phyloP scores from a whole-genome alignment of 2,113 vertebrate genomes.

The Pipa parva region DNA sequence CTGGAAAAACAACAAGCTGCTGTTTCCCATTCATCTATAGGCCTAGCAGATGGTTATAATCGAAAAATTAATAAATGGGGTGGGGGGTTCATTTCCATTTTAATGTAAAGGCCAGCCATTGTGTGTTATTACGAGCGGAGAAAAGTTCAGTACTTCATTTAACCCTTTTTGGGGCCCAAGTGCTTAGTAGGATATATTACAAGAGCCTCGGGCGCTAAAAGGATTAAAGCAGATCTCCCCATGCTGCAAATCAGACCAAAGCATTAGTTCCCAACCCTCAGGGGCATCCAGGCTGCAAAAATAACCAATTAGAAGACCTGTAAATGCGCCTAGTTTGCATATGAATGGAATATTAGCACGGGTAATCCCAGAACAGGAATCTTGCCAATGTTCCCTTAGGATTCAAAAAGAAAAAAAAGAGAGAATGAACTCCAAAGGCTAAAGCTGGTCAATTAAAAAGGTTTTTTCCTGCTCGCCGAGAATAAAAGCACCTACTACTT shows the following conservation, averaged over 20 bases:
- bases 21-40: too few relatives aligned
- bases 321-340: constrained; percentile 29
- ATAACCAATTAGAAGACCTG: constrained; percentile 30
- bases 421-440: constrained; percentile 8
- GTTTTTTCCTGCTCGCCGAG: constrained; percentile 12
- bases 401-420: constrained; percentile 7
- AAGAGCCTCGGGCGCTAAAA: constrained; percentile 22
- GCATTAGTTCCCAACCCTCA: constrained; percentile 5
- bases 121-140: too few relatives aligned
- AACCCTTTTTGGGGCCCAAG: too few relatives aligned
- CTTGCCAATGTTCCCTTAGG: constrained; percentile 18
- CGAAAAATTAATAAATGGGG: too few relatives aligned
- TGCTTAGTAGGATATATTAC: too few relatives aligned
- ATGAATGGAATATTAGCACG: constrained; percentile 27
- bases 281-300: constrained; percentile 32
- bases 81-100: too few relatives aligned
- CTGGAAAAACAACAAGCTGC: too few relatives aligned
- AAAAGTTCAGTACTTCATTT: too few relatives aligned
- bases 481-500: constrained; percentile 9
- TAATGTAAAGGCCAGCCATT: too few relatives aligned
- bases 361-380: constrained; percentile 8
- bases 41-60: too few relatives aligned
- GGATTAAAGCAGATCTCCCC: constrained; percentile 13
- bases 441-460: constrained; percentile 26
- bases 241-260: not conserved